These are phyloP conservation scores for Callipepla californica DNA, from an alignment of 2,113 vertebrate species.

Conservation along the genomic window DNA sequence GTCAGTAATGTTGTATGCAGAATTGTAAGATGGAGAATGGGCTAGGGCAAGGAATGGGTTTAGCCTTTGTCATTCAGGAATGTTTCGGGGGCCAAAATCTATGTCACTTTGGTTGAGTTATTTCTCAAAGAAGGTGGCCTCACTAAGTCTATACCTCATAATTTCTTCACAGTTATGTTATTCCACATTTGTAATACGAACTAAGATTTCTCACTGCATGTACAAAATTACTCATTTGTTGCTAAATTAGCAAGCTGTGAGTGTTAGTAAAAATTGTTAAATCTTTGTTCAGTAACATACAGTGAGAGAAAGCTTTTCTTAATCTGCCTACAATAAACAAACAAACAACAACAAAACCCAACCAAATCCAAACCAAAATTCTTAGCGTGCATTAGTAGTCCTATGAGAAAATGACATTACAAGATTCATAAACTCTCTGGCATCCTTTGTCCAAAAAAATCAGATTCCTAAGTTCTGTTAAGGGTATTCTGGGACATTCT, in stretches of 20 bases:
- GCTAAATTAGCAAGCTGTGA: not conserved
- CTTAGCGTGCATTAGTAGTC: not conserved
- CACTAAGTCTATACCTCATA: accelerated
- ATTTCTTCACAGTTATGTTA: not conserved
- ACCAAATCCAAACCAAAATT: not conserved
- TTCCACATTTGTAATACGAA: not conserved
- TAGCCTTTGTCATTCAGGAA: not conserved
- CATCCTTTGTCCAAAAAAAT: not conserved
- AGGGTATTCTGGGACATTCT: not conserved
- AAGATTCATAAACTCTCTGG: not conserved
- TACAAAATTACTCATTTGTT: not conserved
- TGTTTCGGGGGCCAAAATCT: not conserved
- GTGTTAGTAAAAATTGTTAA: not conserved
- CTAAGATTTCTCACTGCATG: not conserved
- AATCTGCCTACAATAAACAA: not conserved
- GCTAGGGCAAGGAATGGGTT: not conserved
- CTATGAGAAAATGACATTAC: not conserved
- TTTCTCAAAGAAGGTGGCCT: not conserved
- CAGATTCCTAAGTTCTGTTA: not conserved
- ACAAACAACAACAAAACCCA: not conserved
- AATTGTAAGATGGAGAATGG: accelerated
- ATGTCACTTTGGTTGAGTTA: not conserved
- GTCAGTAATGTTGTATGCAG: not conserved
- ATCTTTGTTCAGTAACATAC: not conserved
- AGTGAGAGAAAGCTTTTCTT: not conserved